These are phyloP conservation scores for Nothoprocta pentlandii DNA, from an alignment of 2,113 vertebrate genomes.

Conservation along the genomic window DNA sequence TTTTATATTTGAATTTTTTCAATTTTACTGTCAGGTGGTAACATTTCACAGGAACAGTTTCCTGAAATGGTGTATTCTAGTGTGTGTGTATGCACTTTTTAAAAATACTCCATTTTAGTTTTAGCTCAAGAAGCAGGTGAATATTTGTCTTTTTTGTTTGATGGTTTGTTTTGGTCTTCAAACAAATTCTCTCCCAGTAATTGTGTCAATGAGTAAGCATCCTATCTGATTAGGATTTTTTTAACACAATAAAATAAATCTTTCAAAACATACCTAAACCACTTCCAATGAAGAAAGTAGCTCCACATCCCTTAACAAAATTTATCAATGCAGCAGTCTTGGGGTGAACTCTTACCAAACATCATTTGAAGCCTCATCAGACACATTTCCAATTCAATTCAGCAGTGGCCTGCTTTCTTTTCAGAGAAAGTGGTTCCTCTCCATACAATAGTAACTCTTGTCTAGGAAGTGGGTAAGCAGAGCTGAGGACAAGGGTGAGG, in stretches of 20 bases:
- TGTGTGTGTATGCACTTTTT: background rate
- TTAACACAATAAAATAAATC: rapidly evolving
- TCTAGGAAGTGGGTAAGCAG: background rate
- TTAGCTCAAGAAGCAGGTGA: background rate
- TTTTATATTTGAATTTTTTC: background rate
- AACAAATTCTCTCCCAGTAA: background rate
- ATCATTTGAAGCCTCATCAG: background rate
- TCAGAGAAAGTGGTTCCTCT: background rate
- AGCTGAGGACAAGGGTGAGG: background rate
- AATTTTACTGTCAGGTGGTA: background rate
- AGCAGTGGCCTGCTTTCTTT: background rate
- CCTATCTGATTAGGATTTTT: background rate
- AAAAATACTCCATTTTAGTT: background rate
- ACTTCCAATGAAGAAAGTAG: background rate
- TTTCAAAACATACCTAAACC: background rate
- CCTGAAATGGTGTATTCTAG: background rate
- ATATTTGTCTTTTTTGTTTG: background rate
- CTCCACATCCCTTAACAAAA: background rate
- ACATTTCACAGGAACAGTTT: background rate
- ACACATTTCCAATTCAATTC: background rate
- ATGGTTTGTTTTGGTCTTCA: background rate
- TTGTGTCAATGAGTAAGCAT: background rate
- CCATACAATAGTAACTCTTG: background rate
- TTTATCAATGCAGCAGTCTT: background rate
- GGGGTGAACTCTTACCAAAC: background rate